Percentiles rank a stretch among this genome's conserved stretches.
Conservation (phyloP, 2,113 vertebrate species). For the Agapornis roseicollis region DNA sequence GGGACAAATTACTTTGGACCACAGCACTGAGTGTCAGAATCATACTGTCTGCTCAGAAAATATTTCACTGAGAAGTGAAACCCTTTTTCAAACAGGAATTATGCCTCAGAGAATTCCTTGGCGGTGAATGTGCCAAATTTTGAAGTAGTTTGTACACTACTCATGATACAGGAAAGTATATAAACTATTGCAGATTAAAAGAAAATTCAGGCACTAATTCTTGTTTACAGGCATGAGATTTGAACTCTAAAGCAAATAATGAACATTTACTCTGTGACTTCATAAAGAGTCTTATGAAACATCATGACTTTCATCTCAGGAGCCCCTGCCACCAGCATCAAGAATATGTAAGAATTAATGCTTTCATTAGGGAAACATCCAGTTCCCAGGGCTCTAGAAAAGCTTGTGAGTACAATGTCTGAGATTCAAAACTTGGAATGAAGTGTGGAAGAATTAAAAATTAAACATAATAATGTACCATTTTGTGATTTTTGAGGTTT, state of each 20-base stretch:
- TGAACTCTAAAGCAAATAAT: background rate
- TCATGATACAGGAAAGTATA: background rate
- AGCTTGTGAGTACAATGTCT: background rate
- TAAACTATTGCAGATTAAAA: background rate
- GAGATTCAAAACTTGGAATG: background rate
- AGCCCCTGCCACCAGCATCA: background rate
- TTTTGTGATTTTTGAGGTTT: background rate
- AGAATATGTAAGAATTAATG: background rate
- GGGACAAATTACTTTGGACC: background rate
- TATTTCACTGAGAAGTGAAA: background rate
- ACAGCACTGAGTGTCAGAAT: background rate
- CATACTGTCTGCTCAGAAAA: background rate
- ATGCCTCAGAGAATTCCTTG: background rate
- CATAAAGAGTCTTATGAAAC: background rate
- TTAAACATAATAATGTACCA: background rate
- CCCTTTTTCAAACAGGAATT: background rate
- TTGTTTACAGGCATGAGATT: background rate
- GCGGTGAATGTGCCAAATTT: background rate
- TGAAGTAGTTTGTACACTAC: background rate
- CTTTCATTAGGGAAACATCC: background rate
- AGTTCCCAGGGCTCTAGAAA: background rate
- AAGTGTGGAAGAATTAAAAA: background rate
- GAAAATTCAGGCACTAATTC: background rate
- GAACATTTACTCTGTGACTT: background rate
- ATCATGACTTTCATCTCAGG: background rate